Evolutionary conservation across 2,797 vertebrate species (phyloP).

Genomic region (Macroramphosus scolopax): DNA sequence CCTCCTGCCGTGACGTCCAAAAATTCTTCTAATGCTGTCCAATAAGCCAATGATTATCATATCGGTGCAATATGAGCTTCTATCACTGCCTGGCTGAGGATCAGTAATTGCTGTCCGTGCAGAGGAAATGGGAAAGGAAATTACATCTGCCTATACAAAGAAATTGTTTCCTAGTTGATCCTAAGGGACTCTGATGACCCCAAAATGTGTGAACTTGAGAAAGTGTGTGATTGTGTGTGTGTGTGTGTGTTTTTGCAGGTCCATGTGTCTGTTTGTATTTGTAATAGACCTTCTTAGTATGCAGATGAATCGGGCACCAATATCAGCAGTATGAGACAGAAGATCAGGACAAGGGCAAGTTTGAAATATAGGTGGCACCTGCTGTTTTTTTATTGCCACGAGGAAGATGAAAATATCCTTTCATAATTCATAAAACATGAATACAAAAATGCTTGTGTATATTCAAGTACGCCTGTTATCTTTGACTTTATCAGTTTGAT

Average conservation of each 20-base stretch:
- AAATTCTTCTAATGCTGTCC: constrained; percentile 60
- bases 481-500: too few species aligned
- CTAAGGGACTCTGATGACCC: constrained; percentile 57
- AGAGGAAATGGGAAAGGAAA: constrained; percentile 73
- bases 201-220: constrained; percentile 21
- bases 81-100: constrained; percentile 58
- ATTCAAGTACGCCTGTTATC: too few species aligned
- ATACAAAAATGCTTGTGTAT: too few species aligned
- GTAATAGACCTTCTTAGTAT: constrained; percentile 26
- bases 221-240: constrained; percentile 6
- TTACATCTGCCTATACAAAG: constrained; percentile 67
- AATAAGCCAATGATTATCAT: constrained; percentile 71
- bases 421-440: too few species aligned
- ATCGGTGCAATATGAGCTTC: constrained; percentile 68
- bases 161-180: constrained; percentile 68
- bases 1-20: constrained; percentile 59
- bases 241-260: constrained; percentile 11
- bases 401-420: neutral
- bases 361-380: constrained; percentile 13
- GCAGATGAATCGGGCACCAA: constrained; percentile 27
- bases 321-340: constrained; percentile 22
- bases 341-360: constrained; percentile 20
- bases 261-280: constrained; percentile 33
- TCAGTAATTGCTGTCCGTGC: constrained; percentile 68
- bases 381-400: constrained; percentile 7